A percentile compares a stretch with the other conserved stretches of the same genome.
Conservation (phyloP, 2,113 vertebrate genomes). For the Phrynosoma blainvillii region DNA sequence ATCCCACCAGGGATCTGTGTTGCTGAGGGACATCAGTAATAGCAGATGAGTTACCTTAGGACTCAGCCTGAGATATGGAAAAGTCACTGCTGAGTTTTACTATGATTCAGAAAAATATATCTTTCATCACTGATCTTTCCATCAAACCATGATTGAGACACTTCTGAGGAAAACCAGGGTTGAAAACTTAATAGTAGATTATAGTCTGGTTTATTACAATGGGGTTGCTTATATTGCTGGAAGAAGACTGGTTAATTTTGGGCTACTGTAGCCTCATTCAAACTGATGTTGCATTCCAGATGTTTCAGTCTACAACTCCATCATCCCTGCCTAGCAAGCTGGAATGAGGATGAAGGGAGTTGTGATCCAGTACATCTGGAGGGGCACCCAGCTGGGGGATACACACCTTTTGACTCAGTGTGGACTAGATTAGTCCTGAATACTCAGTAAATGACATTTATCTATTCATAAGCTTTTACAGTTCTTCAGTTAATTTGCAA, state of each 20-base stretch:
- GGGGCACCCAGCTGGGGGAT: too few relatives aligned
- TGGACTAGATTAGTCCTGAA: too few relatives aligned
- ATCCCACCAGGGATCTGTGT: not conserved
- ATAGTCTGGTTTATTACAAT: not conserved
- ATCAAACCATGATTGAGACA: not conserved
- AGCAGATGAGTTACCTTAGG: not conserved
- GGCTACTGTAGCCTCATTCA: not conserved
- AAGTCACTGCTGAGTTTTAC: not conserved
- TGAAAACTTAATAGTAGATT: not conserved
- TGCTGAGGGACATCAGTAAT: not conserved
- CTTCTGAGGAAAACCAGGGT: not conserved
- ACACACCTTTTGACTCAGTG: too few relatives aligned
- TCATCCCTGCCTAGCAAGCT: too few relatives aligned
- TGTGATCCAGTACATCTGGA: too few relatives aligned
- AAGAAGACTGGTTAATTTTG: conserved; percentile 21
- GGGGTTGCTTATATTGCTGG: not conserved
- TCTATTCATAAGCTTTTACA: too few relatives aligned
- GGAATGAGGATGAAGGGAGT: too few relatives aligned
- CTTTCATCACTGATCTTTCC: too few relatives aligned
- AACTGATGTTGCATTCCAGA: too few relatives aligned
- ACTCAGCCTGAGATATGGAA: not conserved
- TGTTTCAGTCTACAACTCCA: too few relatives aligned
- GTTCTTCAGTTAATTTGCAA: too few relatives aligned
- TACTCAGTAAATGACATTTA: too few relatives aligned
- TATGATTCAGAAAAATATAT: not conserved